Percentiles rank a stretch among this genome's conserved stretches.
Conservation (phyloP, 2,113 vertebrate genomes). For the Melanotaenia duboulayi region DNA sequence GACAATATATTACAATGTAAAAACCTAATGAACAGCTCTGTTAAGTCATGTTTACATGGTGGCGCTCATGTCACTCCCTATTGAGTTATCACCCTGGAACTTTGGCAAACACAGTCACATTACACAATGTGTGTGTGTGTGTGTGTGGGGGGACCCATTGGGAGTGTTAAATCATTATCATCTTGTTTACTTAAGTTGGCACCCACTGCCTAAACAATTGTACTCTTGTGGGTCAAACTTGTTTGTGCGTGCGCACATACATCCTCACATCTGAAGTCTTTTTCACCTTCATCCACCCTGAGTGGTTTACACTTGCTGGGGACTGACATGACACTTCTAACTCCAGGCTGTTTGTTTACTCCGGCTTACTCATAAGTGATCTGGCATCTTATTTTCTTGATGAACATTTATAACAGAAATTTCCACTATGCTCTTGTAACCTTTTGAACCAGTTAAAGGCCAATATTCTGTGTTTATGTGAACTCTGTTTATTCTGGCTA, state of each 20-base stretch:
- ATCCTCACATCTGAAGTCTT: too few species aligned
- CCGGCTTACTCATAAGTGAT: too few species aligned
- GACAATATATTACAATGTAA: not conserved
- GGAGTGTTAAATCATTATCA: not conserved
- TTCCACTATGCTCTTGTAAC: too few species aligned
- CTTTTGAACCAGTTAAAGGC: too few species aligned
- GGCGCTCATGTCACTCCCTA: not conserved
- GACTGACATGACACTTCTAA: not conserved
- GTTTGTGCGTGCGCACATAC: not conserved
- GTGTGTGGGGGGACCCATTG: too few species aligned
- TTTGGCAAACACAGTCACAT: not conserved
- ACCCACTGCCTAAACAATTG: not conserved
- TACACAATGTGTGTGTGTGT: not conserved
- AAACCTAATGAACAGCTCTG: not conserved
- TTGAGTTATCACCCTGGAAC: too few species aligned
- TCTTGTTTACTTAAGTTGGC: not conserved
- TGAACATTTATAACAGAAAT: too few species aligned
- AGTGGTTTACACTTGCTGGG: not conserved
- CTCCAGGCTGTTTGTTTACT: too few species aligned
- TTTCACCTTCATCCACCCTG: not conserved
- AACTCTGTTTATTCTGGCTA: too few species aligned
- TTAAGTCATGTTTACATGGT: not conserved
- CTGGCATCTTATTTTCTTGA: not conserved
- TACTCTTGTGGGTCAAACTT: not conserved
- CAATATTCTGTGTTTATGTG: too few species aligned